A percentile compares a stretch with the other conserved stretches of the same genome.
Conservation (phyloP, 2,113 vertebrate species). For the Lasiurus cinereus region DNA sequence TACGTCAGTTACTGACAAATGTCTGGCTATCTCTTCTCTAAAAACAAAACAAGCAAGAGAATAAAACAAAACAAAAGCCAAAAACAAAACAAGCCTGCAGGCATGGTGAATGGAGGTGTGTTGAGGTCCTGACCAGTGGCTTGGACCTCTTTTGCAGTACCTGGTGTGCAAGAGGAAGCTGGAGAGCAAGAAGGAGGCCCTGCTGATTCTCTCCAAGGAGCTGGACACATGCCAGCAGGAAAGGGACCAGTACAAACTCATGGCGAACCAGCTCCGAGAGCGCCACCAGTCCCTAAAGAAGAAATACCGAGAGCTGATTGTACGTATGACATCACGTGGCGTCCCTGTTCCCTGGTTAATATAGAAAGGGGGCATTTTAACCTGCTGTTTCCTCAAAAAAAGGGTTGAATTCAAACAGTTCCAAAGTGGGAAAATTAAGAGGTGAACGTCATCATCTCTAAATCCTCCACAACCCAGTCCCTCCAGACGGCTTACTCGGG, state of each 20-base stretch:
- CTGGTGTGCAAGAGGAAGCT: slow-evolving; percentile 96
- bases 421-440: too few species aligned
- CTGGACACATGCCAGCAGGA: slow-evolving; percentile 98
- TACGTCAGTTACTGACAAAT: not conserved
- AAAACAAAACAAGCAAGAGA: not conserved
- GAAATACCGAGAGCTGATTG: slow-evolving; percentile 96
- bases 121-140: accelerated
- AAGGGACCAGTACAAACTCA: slow-evolving; percentile 97
- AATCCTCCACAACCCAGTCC: not conserved
- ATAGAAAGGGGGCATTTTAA: not conserved
- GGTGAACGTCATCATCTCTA: too few species aligned
- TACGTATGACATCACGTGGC: slow-evolving; percentile 84
- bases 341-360: not conserved
- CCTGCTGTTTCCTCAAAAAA: not conserved
- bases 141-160: slow-evolving; percentile 87
- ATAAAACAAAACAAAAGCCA: not conserved
- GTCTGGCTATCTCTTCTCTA: not conserved
- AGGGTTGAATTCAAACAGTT: not conserved
- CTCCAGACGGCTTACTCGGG: not conserved
- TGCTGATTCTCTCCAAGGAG: slow-evolving; percentile 98
- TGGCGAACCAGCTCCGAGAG: slow-evolving; percentile 98
- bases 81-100: not conserved
- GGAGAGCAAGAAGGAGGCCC: slow-evolving; percentile 97
- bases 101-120: too few species aligned
- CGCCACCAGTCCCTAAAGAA: slow-evolving; percentile 97